phyloP scores from a whole-genome alignment of 2,113 vertebrate species.

The Poicephalus gulielmi region DNA sequence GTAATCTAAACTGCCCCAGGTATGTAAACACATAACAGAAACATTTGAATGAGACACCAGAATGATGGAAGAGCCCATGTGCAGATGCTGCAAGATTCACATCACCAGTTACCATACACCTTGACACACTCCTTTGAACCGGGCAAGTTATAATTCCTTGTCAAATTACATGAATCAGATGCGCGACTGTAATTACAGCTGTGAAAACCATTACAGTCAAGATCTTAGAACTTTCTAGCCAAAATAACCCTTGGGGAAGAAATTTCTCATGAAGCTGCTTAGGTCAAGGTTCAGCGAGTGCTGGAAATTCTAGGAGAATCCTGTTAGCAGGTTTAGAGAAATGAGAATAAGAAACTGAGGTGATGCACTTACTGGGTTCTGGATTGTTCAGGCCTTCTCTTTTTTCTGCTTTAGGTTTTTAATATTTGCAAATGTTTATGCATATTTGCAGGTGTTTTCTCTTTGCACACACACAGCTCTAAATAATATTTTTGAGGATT shows the following conservation, averaged over 20 bases:
- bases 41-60: not conserved
- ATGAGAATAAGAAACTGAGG: slow-evolving; percentile 17
- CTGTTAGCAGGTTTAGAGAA: slow-evolving; percentile 46
- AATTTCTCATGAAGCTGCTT: slow-evolving; percentile 30
- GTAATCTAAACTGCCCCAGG: not conserved
- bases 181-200: slow-evolving; percentile 36
- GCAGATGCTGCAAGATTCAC: slow-evolving; percentile 24
- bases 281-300: slow-evolving; percentile 22
- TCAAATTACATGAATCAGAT: slow-evolving; percentile 51
- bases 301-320: slow-evolving; percentile 62
- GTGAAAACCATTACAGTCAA: slow-evolving; percentile 31
- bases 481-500: not conserved
- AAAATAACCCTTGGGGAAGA: slow-evolving; percentile 50
- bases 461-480: not conserved
- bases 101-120: not conserved
- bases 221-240: slow-evolving; percentile 35
- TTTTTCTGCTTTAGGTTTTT: not conserved
- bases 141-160: slow-evolving; percentile 23
- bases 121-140: slow-evolving; percentile 23
- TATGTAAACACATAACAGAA: not conserved
- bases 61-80: not conserved
- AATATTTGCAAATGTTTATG: not conserved
- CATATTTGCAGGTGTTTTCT: not conserved
- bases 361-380: not conserved
- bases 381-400: not conserved